Percentiles rank a stretch among this genome's conserved stretches.
Evolutionary conservation across 2,113 vertebrate species (phyloP).

Genomic region (Lonchura striata): DNA sequence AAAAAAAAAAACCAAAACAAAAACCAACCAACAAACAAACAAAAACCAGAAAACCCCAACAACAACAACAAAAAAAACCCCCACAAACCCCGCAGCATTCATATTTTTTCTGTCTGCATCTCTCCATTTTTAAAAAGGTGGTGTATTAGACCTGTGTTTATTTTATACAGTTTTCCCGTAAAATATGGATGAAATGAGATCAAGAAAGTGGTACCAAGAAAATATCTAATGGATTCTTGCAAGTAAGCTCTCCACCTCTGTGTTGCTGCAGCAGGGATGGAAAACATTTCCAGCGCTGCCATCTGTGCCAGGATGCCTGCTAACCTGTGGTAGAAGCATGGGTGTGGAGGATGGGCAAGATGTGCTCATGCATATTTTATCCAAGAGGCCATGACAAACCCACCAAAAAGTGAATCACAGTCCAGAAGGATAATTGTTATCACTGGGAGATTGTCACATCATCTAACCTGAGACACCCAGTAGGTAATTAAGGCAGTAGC

Average conservation of each 20-base stretch:
- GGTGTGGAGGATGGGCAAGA: not conserved
- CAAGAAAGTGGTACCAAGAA: not conserved
- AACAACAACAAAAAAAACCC: not conserved
- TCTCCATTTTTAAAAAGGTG: not conserved
- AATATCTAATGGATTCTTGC: not conserved
- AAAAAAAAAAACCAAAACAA: not conserved
- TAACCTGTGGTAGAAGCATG: not conserved
- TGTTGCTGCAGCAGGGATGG: not conserved
- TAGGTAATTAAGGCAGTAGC: slow-evolving; percentile 6
- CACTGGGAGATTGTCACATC: slow-evolving; percentile 17
- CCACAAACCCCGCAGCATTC: not conserved
- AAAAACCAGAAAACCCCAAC: not conserved
- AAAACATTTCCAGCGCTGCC: not conserved
- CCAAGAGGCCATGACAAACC: not conserved
- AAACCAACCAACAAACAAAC: not conserved
- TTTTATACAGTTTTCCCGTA: not conserved
- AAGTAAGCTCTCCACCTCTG: not conserved
- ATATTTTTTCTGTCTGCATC: not conserved
- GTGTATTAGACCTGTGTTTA: not conserved
- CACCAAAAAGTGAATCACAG: not conserved
- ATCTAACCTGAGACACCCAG: not conserved
- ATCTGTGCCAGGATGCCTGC: not conserved
- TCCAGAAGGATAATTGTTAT: not conserved
- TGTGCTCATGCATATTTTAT: slow-evolving; percentile 36
- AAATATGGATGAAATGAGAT: not conserved